Evolutionary conservation across 2,113 vertebrate genomes (phyloP).

Genomic region (Parus major): DNA sequence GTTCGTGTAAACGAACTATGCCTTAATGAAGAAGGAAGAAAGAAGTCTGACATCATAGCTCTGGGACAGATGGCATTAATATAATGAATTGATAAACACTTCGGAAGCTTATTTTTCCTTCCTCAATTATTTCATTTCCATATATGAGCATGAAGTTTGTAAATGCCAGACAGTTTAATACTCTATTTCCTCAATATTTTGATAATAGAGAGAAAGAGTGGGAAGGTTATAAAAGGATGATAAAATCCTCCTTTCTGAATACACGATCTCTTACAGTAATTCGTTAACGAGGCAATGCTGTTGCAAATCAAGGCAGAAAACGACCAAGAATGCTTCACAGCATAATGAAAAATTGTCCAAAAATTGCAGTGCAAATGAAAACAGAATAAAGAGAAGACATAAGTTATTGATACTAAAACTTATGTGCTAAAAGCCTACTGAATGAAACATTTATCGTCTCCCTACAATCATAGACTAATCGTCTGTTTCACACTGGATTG

Average conservation of each 20-base stretch:
- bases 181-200: slow-evolving; percentile 42
- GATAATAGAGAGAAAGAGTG: slow-evolving; percentile 13
- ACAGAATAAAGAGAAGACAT: slow-evolving; percentile 44
- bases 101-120: slow-evolving; percentile 51
- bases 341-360: slow-evolving; percentile 34
- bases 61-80: slow-evolving; percentile 67
- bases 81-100: slow-evolving; percentile 55
- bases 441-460: slow-evolving; percentile 32
- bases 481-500: slow-evolving; percentile 30
- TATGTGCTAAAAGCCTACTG: slow-evolving; percentile 31
- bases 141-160: neutral
- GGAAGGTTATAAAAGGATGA: slow-evolving; percentile 10
- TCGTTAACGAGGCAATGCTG: slow-evolving; percentile 43
- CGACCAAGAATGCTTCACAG: neutral
- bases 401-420: slow-evolving; percentile 61
- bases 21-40: slow-evolving; percentile 53
- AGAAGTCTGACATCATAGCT: slow-evolving; percentile 25
- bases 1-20: slow-evolving; percentile 59
- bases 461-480: slow-evolving; percentile 19
- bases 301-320: slow-evolving; percentile 51
- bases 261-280: neutral
- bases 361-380: slow-evolving; percentile 40
- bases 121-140: slow-evolving; percentile 29
- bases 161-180: neutral
- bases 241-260: slow-evolving; percentile 8